phyloP scores from a whole-genome alignment of 2,888 invertebrate species.

The Agonopterix heracliana region DNA sequence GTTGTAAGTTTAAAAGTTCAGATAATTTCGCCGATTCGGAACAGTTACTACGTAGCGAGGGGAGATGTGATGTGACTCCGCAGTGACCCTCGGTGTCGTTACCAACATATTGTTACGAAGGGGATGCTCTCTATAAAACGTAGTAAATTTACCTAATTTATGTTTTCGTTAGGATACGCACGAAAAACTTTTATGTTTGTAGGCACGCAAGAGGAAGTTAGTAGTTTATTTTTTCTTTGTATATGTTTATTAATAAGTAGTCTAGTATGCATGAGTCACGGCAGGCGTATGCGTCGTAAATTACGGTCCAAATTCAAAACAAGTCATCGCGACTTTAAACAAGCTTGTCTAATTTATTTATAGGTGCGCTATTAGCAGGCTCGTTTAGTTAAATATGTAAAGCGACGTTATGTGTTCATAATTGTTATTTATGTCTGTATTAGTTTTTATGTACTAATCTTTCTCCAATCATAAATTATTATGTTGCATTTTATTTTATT shows the following conservation, averaged over 20 bases:
- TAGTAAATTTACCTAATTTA: slow-evolving; percentile 72
- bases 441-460: neutral
- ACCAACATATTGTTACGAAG: slow-evolving; percentile 71
- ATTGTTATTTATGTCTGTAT: slow-evolving; percentile 2
- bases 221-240: slow-evolving; percentile 53
- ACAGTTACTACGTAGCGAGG: slow-evolving; percentile 51
- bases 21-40: slow-evolving; percentile 63
- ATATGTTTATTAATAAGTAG: slow-evolving; percentile 61
- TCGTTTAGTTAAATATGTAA: slow-evolving; percentile 23
- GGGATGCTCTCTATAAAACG: slow-evolving; percentile 66
- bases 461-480: neutral
- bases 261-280: slow-evolving; percentile 54
- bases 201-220: slow-evolving; percentile 70
- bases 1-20: slow-evolving; percentile 72
- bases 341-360: slow-evolving; percentile 28
- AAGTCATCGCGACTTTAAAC: slow-evolving; percentile 39
- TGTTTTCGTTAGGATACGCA: slow-evolving; percentile 72
- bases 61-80: slow-evolving; percentile 58
- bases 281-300: slow-evolving; percentile 45
- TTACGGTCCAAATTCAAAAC: slow-evolving; percentile 46
- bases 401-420: slow-evolving; percentile 12
- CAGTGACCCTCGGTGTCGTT: slow-evolving; percentile 61
- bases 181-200: slow-evolving; percentile 69
- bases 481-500: too few species aligned
- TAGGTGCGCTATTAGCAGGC: slow-evolving; percentile 9